Evolutionary conservation across 2,888 invertebrate genomes (phyloP).

Genomic region (Gymnocheta viridis): DNA sequence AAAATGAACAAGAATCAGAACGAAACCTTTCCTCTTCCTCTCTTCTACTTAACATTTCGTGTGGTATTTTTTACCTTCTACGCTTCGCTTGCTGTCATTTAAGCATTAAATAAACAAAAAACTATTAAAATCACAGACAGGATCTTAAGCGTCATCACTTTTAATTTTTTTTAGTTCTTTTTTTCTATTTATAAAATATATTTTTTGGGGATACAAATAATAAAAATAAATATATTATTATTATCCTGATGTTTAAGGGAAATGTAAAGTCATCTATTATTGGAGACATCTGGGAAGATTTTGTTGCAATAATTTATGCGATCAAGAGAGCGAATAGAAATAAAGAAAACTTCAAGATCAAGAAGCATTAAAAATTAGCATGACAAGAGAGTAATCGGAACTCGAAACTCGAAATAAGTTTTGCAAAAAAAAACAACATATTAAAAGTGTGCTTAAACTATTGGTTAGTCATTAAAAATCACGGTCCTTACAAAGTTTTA

Average conservation of each 20-base stretch:
- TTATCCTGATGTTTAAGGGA: slow-evolving; percentile 3
- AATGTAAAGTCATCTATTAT: slow-evolving; percentile 24
- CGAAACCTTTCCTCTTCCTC: background rate
- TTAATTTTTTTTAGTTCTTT: background rate
- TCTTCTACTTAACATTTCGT: background rate
- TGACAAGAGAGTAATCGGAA: no score
- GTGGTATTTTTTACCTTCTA: background rate
- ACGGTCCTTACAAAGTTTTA: background rate
- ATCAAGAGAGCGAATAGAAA: background rate
- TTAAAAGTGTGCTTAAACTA: no score
- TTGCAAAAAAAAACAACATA: no score
- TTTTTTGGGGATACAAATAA: background rate
- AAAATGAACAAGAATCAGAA: background rate
- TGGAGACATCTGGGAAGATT: background rate
- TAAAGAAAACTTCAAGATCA: no score
- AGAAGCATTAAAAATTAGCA: no score
- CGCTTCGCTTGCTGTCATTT: no score
- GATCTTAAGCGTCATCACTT: slow-evolving; percentile 27
- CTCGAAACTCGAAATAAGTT: no score
- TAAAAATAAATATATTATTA: slow-evolving; percentile 14
- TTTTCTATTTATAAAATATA: background rate
- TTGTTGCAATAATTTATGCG: background rate
- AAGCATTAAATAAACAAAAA: background rate
- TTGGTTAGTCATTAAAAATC: no score
- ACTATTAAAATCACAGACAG: slow-evolving; percentile 41